Base-by-base conservation (phyloP, 2,113 vertebrate species). In the Phylloscopus trochilus region DNA sequence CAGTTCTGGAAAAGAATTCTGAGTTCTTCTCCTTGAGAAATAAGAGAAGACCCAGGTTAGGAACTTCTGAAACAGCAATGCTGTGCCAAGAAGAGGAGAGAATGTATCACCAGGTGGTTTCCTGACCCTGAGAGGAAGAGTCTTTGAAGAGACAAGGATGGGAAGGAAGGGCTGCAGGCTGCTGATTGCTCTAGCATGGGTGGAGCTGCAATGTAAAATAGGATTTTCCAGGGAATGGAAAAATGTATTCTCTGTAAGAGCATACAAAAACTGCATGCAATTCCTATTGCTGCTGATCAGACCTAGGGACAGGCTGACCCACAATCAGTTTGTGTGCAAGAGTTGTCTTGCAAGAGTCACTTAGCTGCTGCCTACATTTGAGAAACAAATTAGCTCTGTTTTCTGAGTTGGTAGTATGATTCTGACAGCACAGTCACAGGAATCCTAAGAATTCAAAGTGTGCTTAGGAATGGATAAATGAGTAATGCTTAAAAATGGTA, bases 131-230 rank as follows among this genome's bases (percentile, higher is more conserved):
- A 51, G 89, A 77, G 78, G 81, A 83, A 83, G 60, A 92, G 43
- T 72, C 62, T 78, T 44, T 60, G 35, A 92, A 89, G 53, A 87
- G 62, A 49, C 49, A 82, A 78, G 91, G 70, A 27, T 82, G 72
- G 93, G 83, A 93, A 92, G 90, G 92, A 93, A 91, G 58, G 28
- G 21, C 85, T 94, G 86, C 55, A 64, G 35, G 58, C n/a, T 83
- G 67, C 69, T 78, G 76, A 81, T 95, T 69, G 37, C 63, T 87
- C 14, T 11, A 27, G 55, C 5, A 17, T 68, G 66, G 58, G 74
- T 82, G 84, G 84, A 92, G 53, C 31, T 70, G 28, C 30, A 51
- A 1, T 51, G 47, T 55, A 16, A 66, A 64, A 51, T 7, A 49
- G 17, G 10, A 23, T 73, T 92, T 35, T 69, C 6, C 12, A n/a